Evolutionary conservation across 2,797 vertebrate genomes (phyloP), one percentile per base, ranked within the genome.

Genomic region (Pipistrellus nathusii): DNA sequence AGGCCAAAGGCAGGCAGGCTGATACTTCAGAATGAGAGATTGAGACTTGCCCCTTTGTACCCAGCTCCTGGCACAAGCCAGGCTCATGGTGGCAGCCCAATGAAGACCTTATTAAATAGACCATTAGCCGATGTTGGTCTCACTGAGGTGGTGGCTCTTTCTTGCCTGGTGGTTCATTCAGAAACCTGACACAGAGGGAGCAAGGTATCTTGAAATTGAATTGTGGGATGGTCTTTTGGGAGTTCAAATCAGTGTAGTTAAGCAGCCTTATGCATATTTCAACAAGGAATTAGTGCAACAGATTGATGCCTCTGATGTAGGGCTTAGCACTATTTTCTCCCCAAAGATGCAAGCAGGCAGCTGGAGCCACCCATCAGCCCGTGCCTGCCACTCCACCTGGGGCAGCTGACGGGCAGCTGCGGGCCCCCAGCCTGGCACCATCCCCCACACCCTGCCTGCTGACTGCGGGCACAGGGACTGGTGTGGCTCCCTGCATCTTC

Each of bases 241-340:
- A 95, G 75, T 23, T 44, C 68, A 82, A 7, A 41, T 95, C 77
- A 80, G 55, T 35, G 35, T 68, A 46, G 84, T 91, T 91, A 93
- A 94, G 86, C 94, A 85, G 85, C 62, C 82, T 82, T 88, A 90
- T 83, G 84, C 89, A 66, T 91, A 88, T 91, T 94, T 95, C 87
- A 94, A 20, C 51, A 75, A 90, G 96, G 91, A 95, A 85, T 95
- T 66, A 85, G 81, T 84, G 57, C 88, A 85, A 41, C 44, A 81
- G 78, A 92, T 75, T 68, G 90, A 85, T 62, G 83, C 69, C 85
- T 92, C 64, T 68, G 93, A 76, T 69, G 32, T 73, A 38, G 93
- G 35, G 62, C 72, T 57, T 77, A 89, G 85, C n/a, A 46, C 80
- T 35, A 0, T n/a, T 57, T 85, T 78, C 68, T 72, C 80, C 80